Conservation (phyloP, 2,113 vertebrate genomes). For the Dromiciops gliroides region DNA sequence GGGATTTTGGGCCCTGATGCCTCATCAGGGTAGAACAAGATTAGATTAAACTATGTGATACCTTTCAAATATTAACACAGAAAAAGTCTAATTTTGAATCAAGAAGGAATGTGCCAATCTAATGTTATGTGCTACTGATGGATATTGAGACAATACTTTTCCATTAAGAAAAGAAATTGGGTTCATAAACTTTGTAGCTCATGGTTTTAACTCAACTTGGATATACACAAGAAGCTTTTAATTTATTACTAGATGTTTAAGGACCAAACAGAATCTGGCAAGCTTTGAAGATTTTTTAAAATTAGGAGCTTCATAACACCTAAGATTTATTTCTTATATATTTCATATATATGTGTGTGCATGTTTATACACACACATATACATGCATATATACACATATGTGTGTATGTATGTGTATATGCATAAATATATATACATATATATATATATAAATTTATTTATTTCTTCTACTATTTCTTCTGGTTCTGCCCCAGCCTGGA, state of each 20-base stretch:
- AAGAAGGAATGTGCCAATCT: slow-evolving; percentile 47
- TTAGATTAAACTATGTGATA: neutral
- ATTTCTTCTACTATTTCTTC: too few species aligned
- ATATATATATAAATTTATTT: too few species aligned
- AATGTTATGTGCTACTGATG: slow-evolving; percentile 32
- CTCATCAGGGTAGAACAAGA: neutral
- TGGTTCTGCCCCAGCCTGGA: too few species aligned
- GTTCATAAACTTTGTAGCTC: slow-evolving; percentile 54
- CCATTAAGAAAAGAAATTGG: slow-evolving; percentile 49
- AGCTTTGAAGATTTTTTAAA: slow-evolving; percentile 25
- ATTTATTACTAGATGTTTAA: slow-evolving; percentile 40
- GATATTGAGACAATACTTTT: slow-evolving; percentile 44
- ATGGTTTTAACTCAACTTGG: slow-evolving; percentile 23
- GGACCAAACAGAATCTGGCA: slow-evolving; percentile 35
- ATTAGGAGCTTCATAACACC: neutral
- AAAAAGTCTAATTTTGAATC: neutral
- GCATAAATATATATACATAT: too few species aligned
- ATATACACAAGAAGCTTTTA: slow-evolving; percentile 28
- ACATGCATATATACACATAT: too few species aligned
- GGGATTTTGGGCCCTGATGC: neutral
- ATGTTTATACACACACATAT: too few species aligned
- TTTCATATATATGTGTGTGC: too few species aligned
- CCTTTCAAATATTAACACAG: neutral
- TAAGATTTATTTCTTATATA: neutral
- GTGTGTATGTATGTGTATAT: too few species aligned